Conservation (phyloP, 2,888 invertebrate genomes). For the Lacanobia oleracea region DNA sequence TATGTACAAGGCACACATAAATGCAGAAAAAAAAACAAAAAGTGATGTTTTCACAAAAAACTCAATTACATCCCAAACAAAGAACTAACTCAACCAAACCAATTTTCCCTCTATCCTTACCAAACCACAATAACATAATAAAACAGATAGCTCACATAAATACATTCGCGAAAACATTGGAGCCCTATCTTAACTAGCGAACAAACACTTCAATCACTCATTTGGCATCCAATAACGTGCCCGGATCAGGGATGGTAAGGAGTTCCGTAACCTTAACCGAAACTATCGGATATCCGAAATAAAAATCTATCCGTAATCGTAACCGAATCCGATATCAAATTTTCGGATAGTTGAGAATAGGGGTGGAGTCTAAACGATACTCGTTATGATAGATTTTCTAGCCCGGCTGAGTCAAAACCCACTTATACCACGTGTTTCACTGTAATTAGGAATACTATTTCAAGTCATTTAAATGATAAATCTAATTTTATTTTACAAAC, state of each 20-base stretch:
- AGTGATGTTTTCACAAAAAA: neutral
- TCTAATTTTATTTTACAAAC: no score
- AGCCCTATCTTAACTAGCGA: slow-evolving; percentile 65
- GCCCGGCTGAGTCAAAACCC: no score
- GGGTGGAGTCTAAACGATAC: no score
- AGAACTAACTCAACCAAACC: slow-evolving; percentile 17
- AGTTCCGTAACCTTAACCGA: neutral
- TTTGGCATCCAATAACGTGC: slow-evolving; percentile 68
- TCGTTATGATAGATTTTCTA: no score
- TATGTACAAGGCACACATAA: no score
- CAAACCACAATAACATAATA: slow-evolving; percentile 57
- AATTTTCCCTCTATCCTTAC: slow-evolving; percentile 14
- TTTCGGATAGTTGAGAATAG: no score
- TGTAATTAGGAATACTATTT: no score
- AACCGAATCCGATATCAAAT: neutral
- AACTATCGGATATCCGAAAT: neutral
- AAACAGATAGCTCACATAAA: slow-evolving; percentile 63
- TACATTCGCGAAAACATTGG: slow-evolving; percentile 57
- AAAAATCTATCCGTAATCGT: neutral
- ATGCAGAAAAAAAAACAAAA: neutral
- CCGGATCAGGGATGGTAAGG: slow-evolving; percentile 38
- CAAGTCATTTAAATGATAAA: no score
- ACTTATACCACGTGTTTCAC: no score
- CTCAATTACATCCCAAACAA: neutral
- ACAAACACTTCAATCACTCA: slow-evolving; percentile 70